Evolutionary conservation across 2,797 vertebrate genomes (phyloP), one percentile per base, ranked within the genome.

Genomic region (Characodon lateralis): DNA sequence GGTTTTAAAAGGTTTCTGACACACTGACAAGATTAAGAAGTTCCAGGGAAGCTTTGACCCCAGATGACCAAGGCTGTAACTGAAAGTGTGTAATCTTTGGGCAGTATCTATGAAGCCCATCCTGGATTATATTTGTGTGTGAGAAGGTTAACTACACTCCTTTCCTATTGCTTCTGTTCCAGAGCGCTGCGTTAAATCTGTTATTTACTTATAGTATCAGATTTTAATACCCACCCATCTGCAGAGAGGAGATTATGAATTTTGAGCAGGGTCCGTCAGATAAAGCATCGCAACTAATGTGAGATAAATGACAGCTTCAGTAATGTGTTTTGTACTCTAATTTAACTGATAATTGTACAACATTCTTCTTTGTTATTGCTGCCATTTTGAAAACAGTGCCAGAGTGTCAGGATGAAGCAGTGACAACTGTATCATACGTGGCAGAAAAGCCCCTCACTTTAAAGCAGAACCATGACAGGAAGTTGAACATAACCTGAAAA

Each of bases 121-220:
- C 3, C 65, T 9, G 65, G 24, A 68, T 68, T 68, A 12, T 43
- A 68, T 65, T 6, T 26, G 22, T 73, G 79, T n/a, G 63, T 78
- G 41, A 71, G 31, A 24, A 63, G 74, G 63, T 82, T 85, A 79
- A 80, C 76, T 70, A 63, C 68, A 43, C 41, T 0, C 6, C 48
- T 20, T 6, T 22, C 63, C 35, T 78, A 20, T 65, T 76, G 50
- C 59, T 14, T 35, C 73, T 81, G 26, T 61, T 80, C 26, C 53
- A 65, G 20, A 74, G 53, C 39, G 22, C n/a, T 18, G 39, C 68
- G 51, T 71, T 75, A 72, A 46, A 77, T 80, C 24, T 74, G 14
- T 73, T 9, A 51, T 73, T 76, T 79, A 48, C 77, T 83, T 76
- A 66, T 61, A 73, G 77, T 78, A 51, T 79, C 28, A 73, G 0